These are phyloP conservation scores for Sarcoramphus papa DNA, from an alignment of 2,797 vertebrate species.

Conservation along the genomic window DNA sequence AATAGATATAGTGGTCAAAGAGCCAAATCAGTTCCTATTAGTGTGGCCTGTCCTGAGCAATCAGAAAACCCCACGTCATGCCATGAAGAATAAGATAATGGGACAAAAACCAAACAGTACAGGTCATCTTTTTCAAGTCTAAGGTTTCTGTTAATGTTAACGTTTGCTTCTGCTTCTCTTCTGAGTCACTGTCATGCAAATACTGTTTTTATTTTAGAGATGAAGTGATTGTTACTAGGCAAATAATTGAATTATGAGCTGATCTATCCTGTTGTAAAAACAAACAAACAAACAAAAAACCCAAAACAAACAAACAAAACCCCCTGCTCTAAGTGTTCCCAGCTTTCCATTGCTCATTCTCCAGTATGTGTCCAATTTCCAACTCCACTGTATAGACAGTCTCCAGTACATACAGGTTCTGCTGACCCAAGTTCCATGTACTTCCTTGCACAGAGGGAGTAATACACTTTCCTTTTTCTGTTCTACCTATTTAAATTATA, in stretches of 20 bases:
- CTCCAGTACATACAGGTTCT: not conserved
- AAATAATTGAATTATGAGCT: not conserved
- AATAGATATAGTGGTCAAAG: not conserved
- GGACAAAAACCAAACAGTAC: not conserved
- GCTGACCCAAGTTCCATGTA: not conserved
- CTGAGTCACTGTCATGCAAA: not conserved
- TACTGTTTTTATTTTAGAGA: not conserved
- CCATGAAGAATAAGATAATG: not conserved
- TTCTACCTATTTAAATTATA: not conserved
- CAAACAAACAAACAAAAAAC: not conserved
- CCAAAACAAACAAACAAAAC: not conserved
- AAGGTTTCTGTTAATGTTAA: not conserved
- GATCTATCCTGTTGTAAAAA: not conserved
- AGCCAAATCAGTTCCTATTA: not conserved
- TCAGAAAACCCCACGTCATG: not conserved
- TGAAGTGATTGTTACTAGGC: not conserved
- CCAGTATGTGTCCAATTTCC: not conserved
- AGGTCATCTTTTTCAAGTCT: not conserved
- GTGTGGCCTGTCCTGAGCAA: not conserved
- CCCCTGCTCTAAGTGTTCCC: not conserved
- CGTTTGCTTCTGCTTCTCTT: not conserved
- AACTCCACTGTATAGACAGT: not conserved
- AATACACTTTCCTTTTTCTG: not conserved
- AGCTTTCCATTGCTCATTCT: not conserved
- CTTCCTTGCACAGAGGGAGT: not conserved